phyloP scores from a whole-genome alignment of 1,140 invertebrate species.

The Nebria ingens region DNA sequence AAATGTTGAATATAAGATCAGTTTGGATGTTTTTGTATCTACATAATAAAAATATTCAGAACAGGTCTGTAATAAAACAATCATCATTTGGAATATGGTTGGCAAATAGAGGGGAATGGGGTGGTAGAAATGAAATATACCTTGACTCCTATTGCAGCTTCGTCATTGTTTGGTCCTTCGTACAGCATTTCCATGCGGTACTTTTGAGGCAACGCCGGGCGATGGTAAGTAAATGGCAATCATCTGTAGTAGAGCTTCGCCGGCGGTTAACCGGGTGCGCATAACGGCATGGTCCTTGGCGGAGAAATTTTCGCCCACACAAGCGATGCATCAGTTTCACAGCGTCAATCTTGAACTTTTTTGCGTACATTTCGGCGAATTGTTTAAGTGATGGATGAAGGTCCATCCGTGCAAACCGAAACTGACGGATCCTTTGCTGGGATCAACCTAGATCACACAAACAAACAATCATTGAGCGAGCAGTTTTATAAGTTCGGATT shows the following conservation, averaged over 20 bases:
- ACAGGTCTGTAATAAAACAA: conserved; percentile 39
- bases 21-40: no score
- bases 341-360: conserved; percentile 96
- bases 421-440: conserved; percentile 95
- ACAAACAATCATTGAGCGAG: no score
- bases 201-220: conserved; percentile 93
- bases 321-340: conserved; percentile 93
- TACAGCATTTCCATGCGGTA: conserved; percentile 99
- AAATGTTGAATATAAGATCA: no score
- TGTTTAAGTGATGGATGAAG: conserved; percentile 95
- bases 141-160: conserved; percentile 84
- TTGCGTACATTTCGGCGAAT: conserved; percentile 97
- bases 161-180: conserved; percentile 96
- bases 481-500: no score
- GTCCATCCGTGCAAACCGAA: conserved; percentile 99
- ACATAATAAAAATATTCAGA: conserved; percentile 31
- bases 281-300: conserved; percentile 95
- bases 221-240: conserved; percentile 99
- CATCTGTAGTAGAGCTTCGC: conserved; percentile 99
- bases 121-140: conserved; percentile 34
- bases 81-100: conserved; percentile 27
- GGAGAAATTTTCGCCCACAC: conserved; percentile 99
- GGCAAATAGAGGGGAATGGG: neutral
- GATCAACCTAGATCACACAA: conserved; percentile 64
- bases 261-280: conserved; percentile 98